These are phyloP conservation scores for Spondyliosoma cantharus DNA, from an alignment of 2,797 vertebrate species.

Conservation along the genomic window DNA sequence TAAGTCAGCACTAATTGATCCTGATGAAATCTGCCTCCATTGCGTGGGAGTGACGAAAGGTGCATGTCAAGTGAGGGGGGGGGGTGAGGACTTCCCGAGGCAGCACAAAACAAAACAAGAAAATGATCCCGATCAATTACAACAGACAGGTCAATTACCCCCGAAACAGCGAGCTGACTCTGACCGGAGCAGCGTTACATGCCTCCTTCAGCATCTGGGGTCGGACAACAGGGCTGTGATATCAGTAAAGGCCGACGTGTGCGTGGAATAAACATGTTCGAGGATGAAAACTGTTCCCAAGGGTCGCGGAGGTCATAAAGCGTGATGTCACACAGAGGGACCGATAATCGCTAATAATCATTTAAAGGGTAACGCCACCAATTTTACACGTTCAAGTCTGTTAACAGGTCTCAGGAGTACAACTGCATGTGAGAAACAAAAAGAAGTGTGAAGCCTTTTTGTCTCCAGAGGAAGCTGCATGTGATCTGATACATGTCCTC, in stretches of 20 bases:
- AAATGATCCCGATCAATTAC: constrained; percentile 43
- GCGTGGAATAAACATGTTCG: background rate
- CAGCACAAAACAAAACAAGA: constrained; percentile 53
- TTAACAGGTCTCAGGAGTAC: no score
- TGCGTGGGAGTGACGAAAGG: background rate
- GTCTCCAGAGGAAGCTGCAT: no score
- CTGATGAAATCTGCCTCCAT: constrained; percentile 9
- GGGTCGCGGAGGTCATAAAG: no score
- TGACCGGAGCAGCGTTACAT: constrained; percentile 10
- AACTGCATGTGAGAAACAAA: no score
- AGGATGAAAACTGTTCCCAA: no score
- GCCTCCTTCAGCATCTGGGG: constrained; percentile 1
- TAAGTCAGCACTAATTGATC: constrained; percentile 4
- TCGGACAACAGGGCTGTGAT: constrained; percentile 6
- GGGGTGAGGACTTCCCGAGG: background rate
- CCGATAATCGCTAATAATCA: background rate
- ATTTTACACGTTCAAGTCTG: no score
- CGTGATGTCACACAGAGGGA: background rate
- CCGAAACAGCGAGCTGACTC: constrained; percentile 51
- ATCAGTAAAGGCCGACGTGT: background rate
- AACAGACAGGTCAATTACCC: constrained; percentile 51
- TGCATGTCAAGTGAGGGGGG: background rate
- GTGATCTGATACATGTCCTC: no score
- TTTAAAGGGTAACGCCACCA: background rate
- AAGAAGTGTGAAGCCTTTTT: no score